Base-by-base conservation (phyloP, 2,113 vertebrate species). In the Neogale vison region DNA sequence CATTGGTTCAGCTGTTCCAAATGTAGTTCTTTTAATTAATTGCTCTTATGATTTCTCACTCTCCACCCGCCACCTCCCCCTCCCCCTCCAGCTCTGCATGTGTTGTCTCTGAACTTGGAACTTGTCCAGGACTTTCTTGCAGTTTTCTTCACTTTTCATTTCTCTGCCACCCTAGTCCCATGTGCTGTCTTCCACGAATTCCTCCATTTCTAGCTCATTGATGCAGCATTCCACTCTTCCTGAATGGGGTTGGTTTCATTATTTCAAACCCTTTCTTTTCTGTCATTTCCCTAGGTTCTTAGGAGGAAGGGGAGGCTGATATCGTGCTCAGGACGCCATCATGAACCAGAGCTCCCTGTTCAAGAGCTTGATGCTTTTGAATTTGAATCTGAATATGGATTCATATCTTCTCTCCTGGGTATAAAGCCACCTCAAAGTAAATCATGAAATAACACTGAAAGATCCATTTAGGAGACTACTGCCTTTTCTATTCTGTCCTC, bases 11-110 rank as follows among this genome's bases (percentile, higher is more conserved):
- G 92, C 86, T 95, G 82, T 93, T 98, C 61, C 92, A 87, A 95
- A 93, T 29, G n/a, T 72, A 79, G 79, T 87, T 95, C 88, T 93
- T 95, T 85, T 95, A 97, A 96, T 97, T 96, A 97, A 98, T 93
- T 90, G 92, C 93, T 97, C 86, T 93, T 92, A 63, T 18, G 79
- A 86, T 96, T 97, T 97, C 96, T 93, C 95, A 97, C 69, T 85
- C 67, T 59, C 79, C 59, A 72, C 59, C 85, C 17, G 10, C 50
- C 63, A 61, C 29, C 82, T 86, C 77, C 65, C 59, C n/a, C 74
- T 55, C 26, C 47, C 69, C 63, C 31, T 82, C 83, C 87, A 91
- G 95, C 93, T 93, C 86, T 94, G 86, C 91, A 50, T 97, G 95
- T 92, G 82, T 96, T 81, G 95, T 84, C 88, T 94, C 57, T 72